Conservation (phyloP, 2,888 invertebrate genomes). For the Creontiades dilutus region DNA sequence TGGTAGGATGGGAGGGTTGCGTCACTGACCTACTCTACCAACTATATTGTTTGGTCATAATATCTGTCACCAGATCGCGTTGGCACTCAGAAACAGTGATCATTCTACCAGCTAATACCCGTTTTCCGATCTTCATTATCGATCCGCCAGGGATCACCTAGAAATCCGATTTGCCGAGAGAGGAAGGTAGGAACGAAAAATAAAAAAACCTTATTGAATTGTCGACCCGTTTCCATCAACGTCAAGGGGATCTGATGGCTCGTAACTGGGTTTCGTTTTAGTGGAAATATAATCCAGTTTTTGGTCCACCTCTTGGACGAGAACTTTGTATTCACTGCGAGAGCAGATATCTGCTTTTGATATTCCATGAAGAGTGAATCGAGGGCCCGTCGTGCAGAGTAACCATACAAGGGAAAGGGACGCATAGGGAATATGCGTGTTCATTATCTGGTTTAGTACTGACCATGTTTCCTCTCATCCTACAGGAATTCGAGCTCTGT, state of each 20-base stretch:
- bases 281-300: slow-evolving; percentile 21
- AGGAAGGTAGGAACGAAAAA: background rate
- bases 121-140: background rate
- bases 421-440: too few relatives aligned
- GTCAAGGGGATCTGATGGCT: background rate
- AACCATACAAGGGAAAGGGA: too few relatives aligned
- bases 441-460: too few relatives aligned
- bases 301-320: background rate
- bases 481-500: too few relatives aligned
- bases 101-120: background rate
- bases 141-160: background rate
- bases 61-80: too few relatives aligned
- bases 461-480: too few relatives aligned
- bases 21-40: too few relatives aligned
- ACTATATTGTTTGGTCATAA: too few relatives aligned
- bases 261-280: slow-evolving; percentile 18
- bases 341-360: background rate
- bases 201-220: background rate
- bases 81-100: too few relatives aligned
- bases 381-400: too few relatives aligned
- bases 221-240: slow-evolving; percentile 10
- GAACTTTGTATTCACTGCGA: background rate
- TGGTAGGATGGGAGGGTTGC: too few relatives aligned
- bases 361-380: too few relatives aligned
- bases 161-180: background rate